Percentiles rank a stretch among this genome's conserved stretches.
These are phyloP conservation scores for Ibidorhyncha struthersii DNA, from an alignment of 2,113 vertebrate species.

Conservation along the genomic window DNA sequence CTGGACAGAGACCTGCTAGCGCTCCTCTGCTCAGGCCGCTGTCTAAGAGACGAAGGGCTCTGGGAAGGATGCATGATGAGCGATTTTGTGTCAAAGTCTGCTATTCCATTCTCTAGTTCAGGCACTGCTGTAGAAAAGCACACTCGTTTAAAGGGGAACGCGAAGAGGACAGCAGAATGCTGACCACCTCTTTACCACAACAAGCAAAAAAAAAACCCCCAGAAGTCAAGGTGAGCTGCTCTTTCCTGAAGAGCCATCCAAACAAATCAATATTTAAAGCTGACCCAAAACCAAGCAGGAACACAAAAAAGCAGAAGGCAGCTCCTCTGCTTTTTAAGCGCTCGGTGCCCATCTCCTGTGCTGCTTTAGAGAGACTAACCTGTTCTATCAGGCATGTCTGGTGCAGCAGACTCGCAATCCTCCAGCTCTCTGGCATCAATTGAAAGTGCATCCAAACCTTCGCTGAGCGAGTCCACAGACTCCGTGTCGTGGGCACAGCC, in stretches of 20 bases:
- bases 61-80: slow-evolving; percentile 60
- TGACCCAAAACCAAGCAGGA: background rate
- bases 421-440: slow-evolving; percentile 86
- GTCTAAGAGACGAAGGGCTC: slow-evolving; percentile 35
- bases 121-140: slow-evolving; percentile 69
- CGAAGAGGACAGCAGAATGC: background rate
- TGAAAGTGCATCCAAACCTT: slow-evolving; percentile 89
- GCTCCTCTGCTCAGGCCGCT: slow-evolving; percentile 62
- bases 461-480: slow-evolving; percentile 91
- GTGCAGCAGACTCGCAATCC: slow-evolving; percentile 78
- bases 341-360: background rate
- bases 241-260: background rate
- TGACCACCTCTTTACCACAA: background rate
- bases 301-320: background rate
- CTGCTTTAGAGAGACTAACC: slow-evolving; percentile 67
- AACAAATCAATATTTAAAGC: background rate
- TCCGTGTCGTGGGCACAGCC: slow-evolving; percentile 84
- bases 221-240: background rate
- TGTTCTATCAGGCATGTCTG: slow-evolving; percentile 67
- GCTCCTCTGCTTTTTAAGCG: background rate
- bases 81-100: slow-evolving; percentile 73
- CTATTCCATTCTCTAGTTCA: slow-evolving; percentile 75
- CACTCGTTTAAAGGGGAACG: background rate
- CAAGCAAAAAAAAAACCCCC: no score
- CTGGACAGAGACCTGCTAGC: slow-evolving; percentile 75